These are phyloP conservation scores for Avahi laniger DNA, from an alignment of 2,797 vertebrate genomes.

Conservation along the genomic window DNA sequence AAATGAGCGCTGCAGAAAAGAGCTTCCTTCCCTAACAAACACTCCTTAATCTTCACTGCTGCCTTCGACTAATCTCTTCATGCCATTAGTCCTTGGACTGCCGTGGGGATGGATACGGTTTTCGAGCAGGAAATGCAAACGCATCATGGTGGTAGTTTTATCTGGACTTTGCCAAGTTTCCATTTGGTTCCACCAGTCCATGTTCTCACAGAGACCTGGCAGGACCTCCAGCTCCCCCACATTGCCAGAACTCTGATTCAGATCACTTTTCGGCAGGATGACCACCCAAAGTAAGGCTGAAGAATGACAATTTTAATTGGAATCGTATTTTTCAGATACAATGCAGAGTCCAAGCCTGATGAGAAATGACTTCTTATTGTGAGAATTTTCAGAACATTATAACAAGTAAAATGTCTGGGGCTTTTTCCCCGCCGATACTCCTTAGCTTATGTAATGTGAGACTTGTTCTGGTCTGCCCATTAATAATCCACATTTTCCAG, in stretches of 20 bases:
- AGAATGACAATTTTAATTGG: slow-evolving; percentile 74
- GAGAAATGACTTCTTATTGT: slow-evolving; percentile 73
- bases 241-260: not conserved
- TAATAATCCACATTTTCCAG: slow-evolving; percentile 75
- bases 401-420: slow-evolving; percentile 57
- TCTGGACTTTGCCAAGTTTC: slow-evolving; percentile 38
- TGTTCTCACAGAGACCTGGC: not conserved
- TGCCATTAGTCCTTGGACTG: not conserved
- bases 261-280: slow-evolving; percentile 66
- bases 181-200: not conserved
- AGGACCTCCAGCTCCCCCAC: not conserved
- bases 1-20: slow-evolving; percentile 35
- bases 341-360: slow-evolving; percentile 43
- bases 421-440: slow-evolving; percentile 51
- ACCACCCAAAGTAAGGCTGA: slow-evolving; percentile 71
- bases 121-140: not conserved
- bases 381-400: slow-evolving; percentile 74
- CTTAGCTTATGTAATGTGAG: slow-evolving; percentile 76
- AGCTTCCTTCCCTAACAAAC: slow-evolving; percentile 6
- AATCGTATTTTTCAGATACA: slow-evolving; percentile 71
- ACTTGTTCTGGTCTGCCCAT: slow-evolving; percentile 71
- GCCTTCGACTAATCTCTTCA: not conserved
- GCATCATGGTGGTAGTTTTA: not conserved
- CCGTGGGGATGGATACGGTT: not conserved
- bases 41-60: not conserved